These are phyloP conservation scores for Orius insidiosus DNA, from an alignment of 1,140 invertebrate species.

Conservation along the genomic window DNA sequence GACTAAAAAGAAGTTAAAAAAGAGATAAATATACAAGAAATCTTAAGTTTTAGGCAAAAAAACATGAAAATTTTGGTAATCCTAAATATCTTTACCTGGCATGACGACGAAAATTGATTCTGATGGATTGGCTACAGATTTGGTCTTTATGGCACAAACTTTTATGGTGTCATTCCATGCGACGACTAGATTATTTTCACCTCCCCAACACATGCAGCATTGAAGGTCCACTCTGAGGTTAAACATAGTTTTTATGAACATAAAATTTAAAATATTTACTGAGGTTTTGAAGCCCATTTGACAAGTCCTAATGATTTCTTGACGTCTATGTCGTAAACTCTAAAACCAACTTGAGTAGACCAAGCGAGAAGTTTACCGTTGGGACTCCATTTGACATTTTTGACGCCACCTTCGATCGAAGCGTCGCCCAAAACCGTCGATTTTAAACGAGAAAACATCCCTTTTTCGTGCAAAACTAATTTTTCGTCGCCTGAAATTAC, in stretches of 20 bases:
- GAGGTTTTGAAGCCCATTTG: conserved; percentile 49
- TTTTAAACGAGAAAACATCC: conserved; percentile 62
- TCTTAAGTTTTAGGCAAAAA: no score
- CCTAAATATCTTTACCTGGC: no score
- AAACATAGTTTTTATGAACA: no score
- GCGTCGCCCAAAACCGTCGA: conserved; percentile 65
- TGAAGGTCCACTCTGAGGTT: conserved; percentile 31
- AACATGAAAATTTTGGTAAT: no score
- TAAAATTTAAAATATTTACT: conserved; percentile 29
- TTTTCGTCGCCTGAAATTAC: conserved; percentile 72
- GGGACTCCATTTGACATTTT: conserved; percentile 63
- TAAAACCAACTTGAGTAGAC: conserved; percentile 72
- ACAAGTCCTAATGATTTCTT: conserved; percentile 65
- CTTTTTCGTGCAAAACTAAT: conserved; percentile 72
- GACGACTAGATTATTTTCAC: conserved; percentile 68
- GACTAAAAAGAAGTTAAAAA: conserved; percentile 30
- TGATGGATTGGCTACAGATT: conserved; percentile 44
- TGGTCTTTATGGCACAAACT: conserved; percentile 65
- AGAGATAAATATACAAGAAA: no score
- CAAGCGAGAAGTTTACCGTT: conserved; percentile 76
- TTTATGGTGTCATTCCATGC: conserved; percentile 87
- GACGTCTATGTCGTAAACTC: conserved; percentile 74
- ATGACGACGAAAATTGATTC: conserved; percentile 63
- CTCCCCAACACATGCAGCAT: conserved; percentile 83
- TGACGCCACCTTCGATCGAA: conserved; percentile 53